Conservation (phyloP, 2,888 invertebrate species). For the Oscheius sp. region DNA sequence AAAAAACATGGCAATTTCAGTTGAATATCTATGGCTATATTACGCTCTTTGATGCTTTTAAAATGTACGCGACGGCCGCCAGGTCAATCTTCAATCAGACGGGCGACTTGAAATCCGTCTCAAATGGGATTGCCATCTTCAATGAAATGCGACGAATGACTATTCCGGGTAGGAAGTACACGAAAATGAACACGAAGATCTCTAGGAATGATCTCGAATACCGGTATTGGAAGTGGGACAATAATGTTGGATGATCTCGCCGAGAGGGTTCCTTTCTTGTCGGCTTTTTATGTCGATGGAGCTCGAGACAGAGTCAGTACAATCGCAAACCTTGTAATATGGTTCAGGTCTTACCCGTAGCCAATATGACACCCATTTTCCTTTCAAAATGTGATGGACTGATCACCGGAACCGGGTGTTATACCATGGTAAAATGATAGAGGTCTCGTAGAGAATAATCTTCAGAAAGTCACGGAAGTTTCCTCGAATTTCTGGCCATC, state of each 20-base stretch:
- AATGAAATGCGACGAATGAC: constrained; percentile 62
- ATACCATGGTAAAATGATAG: neutral
- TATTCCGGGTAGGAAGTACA: constrained; percentile 50
- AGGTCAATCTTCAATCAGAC: constrained; percentile 45
- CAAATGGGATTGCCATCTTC: constrained; percentile 63
- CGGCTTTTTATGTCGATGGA: constrained; percentile 49
- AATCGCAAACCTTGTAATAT: neutral
- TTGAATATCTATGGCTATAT: constrained; percentile 46
- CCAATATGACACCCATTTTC: constrained; percentile 41
- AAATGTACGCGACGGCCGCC: constrained; percentile 62
- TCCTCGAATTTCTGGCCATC: constrained; percentile 54
- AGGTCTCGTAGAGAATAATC: neutral
- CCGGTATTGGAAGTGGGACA: constrained; percentile 53
- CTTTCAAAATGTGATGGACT: constrained; percentile 43
- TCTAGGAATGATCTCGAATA: constrained; percentile 61
- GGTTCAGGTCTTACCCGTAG: constrained; percentile 41
- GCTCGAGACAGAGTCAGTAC: constrained; percentile 23
- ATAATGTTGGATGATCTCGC: constrained; percentile 51
- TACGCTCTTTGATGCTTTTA: constrained; percentile 46
- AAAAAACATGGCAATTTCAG: constrained; percentile 3
- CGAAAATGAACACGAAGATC: neutral
- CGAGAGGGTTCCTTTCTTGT: constrained; percentile 50
- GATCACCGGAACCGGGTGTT: constrained; percentile 39
- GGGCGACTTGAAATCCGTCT: constrained; percentile 39
- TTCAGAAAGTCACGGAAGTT: constrained; percentile 48